Conservation (phyloP, 2,113 vertebrate species). For the Myanophis thanlyinensis region DNA sequence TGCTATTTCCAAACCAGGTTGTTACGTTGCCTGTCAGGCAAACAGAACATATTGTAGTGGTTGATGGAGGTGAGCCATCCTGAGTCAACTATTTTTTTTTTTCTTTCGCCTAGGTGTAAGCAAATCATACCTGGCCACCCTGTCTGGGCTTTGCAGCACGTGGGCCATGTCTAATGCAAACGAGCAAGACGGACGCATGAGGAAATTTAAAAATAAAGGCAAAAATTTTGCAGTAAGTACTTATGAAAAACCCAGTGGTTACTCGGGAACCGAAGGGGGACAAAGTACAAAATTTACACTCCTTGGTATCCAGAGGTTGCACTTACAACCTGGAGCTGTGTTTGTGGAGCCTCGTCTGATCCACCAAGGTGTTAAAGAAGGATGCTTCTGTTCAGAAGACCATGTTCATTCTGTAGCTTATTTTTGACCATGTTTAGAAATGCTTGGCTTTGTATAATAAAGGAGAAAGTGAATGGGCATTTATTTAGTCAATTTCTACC, state of each 20-base stretch:
- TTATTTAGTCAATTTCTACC: background rate
- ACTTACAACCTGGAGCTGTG: background rate
- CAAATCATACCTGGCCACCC: too few species aligned
- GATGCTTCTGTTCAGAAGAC: background rate
- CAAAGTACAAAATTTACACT: background rate
- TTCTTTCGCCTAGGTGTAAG: background rate
- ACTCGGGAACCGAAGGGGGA: background rate
- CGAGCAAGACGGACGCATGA: constrained; percentile 59
- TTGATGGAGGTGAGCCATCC: background rate
- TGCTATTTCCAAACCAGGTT: too few species aligned
- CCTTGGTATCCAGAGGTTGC: too few species aligned
- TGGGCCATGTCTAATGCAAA: constrained; percentile 69
- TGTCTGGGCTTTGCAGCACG: background rate
- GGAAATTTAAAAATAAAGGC: constrained; percentile 87
- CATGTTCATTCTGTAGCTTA: background rate
- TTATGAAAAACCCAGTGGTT: background rate
- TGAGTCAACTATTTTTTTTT: background rate
- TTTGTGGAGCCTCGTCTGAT: background rate
- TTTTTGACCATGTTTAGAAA: background rate
- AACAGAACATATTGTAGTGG: too few species aligned
- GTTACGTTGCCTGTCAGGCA: too few species aligned
- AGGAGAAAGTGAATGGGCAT: background rate
- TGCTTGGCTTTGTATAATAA: background rate
- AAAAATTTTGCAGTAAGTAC: constrained; percentile 79
- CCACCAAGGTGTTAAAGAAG: background rate